Percentiles rank a stretch among this genome's conserved stretches.
These are phyloP conservation scores for Selene dorsalis DNA, from an alignment of 2,797 vertebrate species.

Conservation along the genomic window DNA sequence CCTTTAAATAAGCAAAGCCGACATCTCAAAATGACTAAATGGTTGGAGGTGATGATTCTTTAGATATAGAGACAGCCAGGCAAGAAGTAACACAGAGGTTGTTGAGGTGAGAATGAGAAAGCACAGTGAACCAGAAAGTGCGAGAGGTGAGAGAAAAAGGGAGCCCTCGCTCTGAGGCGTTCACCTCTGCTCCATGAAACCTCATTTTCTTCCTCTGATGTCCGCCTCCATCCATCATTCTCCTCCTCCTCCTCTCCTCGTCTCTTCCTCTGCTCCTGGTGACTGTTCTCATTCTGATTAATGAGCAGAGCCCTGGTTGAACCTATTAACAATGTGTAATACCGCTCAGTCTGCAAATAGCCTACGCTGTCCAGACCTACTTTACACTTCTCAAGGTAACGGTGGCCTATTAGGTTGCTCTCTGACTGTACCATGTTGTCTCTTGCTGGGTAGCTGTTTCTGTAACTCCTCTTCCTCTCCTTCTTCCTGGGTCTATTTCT, in stretches of 20 bases:
- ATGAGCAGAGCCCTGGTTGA: slow-evolving; percentile 69
- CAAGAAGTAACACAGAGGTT: not conserved
- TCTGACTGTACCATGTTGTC: slow-evolving; percentile 47
- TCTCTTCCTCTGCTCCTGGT: slow-evolving; percentile 55
- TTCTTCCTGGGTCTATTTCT: slow-evolving; percentile 53
- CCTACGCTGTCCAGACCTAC: slow-evolving; percentile 72
- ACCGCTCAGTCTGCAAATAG: slow-evolving; percentile 73
- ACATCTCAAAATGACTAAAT: not conserved
- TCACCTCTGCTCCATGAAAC: slow-evolving; percentile 59
- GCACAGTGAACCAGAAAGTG: slow-evolving; percentile 23
- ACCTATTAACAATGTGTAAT: slow-evolving; percentile 76
- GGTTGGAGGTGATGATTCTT: not conserved
- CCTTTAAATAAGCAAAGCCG: not conserved
- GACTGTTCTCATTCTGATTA: slow-evolving; percentile 71
- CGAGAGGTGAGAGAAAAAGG: slow-evolving; percentile 26
- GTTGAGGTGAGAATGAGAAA: slow-evolving; percentile 5
- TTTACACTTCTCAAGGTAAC: slow-evolving; percentile 72
- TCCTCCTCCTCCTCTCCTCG: slow-evolving; percentile 47
- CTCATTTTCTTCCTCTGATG: slow-evolving; percentile 63
- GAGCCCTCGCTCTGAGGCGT: slow-evolving; percentile 3
- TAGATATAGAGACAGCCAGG: not conserved
- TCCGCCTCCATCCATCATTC: slow-evolving; percentile 66
- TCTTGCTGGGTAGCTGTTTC: slow-evolving; percentile 32
- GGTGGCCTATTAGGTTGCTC: slow-evolving; percentile 67
- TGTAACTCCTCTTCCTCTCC: slow-evolving; percentile 32